phyloP scores from a whole-genome alignment of 2,797 vertebrate species.

The Phoeniculus purpureus region DNA sequence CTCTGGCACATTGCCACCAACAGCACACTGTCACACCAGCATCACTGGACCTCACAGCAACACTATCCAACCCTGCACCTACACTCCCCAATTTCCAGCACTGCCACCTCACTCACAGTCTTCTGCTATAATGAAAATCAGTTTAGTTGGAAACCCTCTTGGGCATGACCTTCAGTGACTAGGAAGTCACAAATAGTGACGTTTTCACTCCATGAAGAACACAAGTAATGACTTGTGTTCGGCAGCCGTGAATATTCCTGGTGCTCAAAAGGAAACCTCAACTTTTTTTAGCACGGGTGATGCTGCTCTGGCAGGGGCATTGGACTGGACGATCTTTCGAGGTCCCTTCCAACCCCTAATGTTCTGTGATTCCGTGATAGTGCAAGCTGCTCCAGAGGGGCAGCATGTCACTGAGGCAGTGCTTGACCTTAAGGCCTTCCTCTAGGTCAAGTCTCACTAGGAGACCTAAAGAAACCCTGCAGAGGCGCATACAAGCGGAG shows the following conservation, averaged over 20 bases:
- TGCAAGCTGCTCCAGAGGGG: neutral
- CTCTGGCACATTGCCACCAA: neutral
- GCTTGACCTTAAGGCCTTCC: neutral
- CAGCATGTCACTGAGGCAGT: neutral
- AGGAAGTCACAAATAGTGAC: neutral
- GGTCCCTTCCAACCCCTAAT: too few relatives aligned
- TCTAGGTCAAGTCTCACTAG: neutral
- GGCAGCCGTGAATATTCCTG: neutral
- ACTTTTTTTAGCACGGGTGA: too few relatives aligned
- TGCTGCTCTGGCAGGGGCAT: too few relatives aligned
- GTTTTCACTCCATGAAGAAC: neutral
- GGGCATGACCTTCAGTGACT: neutral
- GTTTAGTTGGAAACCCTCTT: neutral
- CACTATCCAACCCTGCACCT: accelerated
- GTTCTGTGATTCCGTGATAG: too few relatives aligned
- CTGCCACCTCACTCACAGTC: neutral
- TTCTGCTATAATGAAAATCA: neutral
- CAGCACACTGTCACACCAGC: accelerated
- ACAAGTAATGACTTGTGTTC: neutral
- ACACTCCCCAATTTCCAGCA: neutral
- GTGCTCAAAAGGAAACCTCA: neutral
- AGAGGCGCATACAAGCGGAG: neutral
- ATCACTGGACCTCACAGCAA: neutral
- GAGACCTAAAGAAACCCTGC: neutral
- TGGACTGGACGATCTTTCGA: too few relatives aligned